Percentiles rank a stretch among this genome's conserved stretches.
These are phyloP conservation scores for Drosophila sulfurigaster DNA, from an alignment of 1,140 invertebrate species.

Conservation along the genomic window DNA sequence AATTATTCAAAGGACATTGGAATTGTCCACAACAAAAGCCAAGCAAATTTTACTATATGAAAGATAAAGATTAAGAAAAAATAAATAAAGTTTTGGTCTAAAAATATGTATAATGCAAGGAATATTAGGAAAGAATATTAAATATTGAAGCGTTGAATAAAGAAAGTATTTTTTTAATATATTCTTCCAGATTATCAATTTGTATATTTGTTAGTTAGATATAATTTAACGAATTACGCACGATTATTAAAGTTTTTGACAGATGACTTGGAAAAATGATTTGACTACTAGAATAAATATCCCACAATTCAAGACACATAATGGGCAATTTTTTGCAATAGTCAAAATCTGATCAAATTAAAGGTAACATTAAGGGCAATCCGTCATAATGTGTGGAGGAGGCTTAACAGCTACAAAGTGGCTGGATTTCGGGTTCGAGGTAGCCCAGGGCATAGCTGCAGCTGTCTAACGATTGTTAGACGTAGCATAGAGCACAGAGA, in stretches of 20 bases:
- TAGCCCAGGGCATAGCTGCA: slow-evolving; percentile 21
- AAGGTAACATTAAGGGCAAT: slow-evolving; percentile 63
- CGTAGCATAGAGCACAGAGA: not conserved
- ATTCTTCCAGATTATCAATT: no score
- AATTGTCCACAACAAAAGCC: no score
- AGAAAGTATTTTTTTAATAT: no score
- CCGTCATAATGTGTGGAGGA: slow-evolving; percentile 60
- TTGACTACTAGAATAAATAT: slow-evolving; percentile 4
- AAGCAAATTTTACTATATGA: no score
- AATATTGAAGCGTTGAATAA: no score
- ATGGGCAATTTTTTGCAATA: slow-evolving; percentile 50
- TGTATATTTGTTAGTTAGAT: not conserved
- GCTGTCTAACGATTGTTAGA: slow-evolving; percentile 46
- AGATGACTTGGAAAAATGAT: not conserved
- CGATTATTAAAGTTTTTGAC: not conserved
- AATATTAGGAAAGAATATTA: no score
- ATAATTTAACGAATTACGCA: not conserved
- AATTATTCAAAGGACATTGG: no score
- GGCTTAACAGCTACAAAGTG: slow-evolving; percentile 48
- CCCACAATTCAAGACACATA: slow-evolving; percentile 3
- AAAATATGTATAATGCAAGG: no score
- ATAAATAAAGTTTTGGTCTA: no score
- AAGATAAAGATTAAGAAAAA: no score
- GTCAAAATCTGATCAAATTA: slow-evolving; percentile 75
- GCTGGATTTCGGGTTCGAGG: not conserved